Conservation (phyloP, 2,888 invertebrate species). For the Dasysyrphus albostriatus region DNA sequence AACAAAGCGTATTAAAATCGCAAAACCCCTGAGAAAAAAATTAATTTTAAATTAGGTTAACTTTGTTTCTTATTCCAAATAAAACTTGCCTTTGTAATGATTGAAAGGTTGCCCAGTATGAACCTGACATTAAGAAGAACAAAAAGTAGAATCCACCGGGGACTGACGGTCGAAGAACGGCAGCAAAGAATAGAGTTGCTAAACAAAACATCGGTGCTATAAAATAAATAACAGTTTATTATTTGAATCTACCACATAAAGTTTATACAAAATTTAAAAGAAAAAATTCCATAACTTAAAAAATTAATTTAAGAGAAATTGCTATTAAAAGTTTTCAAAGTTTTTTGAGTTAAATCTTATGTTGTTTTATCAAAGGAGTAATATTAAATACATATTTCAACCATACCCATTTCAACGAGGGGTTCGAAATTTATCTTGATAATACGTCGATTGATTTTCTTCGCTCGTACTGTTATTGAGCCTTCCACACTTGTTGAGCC, state of each 20-base stretch:
- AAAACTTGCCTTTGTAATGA: constrained; percentile 86
- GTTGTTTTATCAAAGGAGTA: no score
- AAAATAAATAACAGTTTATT: constrained; percentile 14
- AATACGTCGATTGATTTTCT: constrained; percentile 77
- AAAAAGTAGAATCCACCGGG: constrained; percentile 94
- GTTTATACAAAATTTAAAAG: not conserved
- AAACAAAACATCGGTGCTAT: constrained; percentile 82
- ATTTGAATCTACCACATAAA: not conserved
- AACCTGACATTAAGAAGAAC: constrained; percentile 92
- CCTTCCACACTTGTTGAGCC: constrained; percentile 11
- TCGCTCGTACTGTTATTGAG: constrained; percentile 62
- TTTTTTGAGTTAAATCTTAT: no score
- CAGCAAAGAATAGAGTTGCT: constrained; percentile 82
- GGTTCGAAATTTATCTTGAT: constrained; percentile 80
- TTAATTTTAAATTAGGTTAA: not conserved
- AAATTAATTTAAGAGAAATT: not conserved
- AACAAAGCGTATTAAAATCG: constrained; percentile 88
- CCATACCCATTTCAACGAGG: constrained; percentile 81
- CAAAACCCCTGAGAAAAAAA: constrained; percentile 86
- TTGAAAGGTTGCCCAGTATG: constrained; percentile 93
- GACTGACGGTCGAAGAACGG: constrained; percentile 91
- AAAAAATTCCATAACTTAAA: not conserved
- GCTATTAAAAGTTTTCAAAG: no score
- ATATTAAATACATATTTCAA: not conserved
- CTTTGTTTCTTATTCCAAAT: not conserved